Evolutionary conservation across 1,140 invertebrate genomes (phyloP).

Genomic region (Holotrichia oblita): DNA sequence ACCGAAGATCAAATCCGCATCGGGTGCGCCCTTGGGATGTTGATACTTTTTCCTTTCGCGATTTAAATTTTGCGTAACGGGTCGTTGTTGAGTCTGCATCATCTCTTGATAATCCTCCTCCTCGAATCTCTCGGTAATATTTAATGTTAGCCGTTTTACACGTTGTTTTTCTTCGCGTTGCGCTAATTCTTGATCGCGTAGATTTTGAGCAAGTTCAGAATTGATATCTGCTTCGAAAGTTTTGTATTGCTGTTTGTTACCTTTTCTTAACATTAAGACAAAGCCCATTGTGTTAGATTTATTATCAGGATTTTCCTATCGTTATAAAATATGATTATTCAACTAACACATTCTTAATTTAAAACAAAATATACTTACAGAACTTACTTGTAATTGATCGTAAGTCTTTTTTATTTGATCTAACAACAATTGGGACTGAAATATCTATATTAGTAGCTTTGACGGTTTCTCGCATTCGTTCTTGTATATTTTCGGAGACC

Average conservation of each 20-base stretch:
- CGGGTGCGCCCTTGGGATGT: slow-evolving; percentile 93
- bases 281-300: slow-evolving; percentile 79
- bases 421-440: slow-evolving; percentile 84
- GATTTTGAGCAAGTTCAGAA: slow-evolving; percentile 87
- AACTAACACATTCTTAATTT: no score
- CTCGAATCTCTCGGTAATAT: slow-evolving; percentile 94
- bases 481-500: slow-evolving; percentile 92
- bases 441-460: slow-evolving; percentile 90
- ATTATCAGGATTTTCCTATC: slow-evolving; percentile 53
- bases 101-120: slow-evolving; percentile 92
- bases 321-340: no score
- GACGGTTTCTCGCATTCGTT: slow-evolving; percentile 83
- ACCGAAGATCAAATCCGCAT: slow-evolving; percentile 92
- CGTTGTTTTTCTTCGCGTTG: slow-evolving; percentile 88
- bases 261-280: slow-evolving; percentile 90
- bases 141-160: slow-evolving; percentile 90
- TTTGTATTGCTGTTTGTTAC: slow-evolving; percentile 93
- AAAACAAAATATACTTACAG: background rate
- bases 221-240: slow-evolving; percentile 88
- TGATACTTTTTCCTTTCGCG: slow-evolving; percentile 89
- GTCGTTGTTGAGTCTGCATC: slow-evolving; percentile 71
- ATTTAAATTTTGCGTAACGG: slow-evolving; percentile 80
- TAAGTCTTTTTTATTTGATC: slow-evolving; percentile 79
- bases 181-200: slow-evolving; percentile 89
- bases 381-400: slow-evolving; percentile 71